Percentiles rank a stretch among this genome's conserved stretches.
These are phyloP conservation scores for Hesperia comma DNA, from an alignment of 2,888 invertebrate species.

Conservation along the genomic window DNA sequence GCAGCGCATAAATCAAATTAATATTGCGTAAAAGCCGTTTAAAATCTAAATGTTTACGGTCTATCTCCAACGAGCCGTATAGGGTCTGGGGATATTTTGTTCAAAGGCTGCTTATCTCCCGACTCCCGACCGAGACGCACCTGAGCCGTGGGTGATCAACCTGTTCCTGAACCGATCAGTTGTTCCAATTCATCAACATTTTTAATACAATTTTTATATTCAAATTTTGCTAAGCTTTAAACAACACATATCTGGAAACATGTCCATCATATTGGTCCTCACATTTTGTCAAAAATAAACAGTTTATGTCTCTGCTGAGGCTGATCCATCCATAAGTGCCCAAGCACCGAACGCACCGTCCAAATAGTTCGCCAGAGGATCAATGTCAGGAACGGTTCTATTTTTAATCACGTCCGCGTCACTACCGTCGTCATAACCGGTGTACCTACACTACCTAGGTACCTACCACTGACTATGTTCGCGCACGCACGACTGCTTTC, in stretches of 20 bases:
- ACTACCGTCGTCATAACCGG: constrained; percentile 34
- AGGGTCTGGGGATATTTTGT: too few species aligned
- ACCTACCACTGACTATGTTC: constrained; percentile 9
- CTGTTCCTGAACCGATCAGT: too few species aligned
- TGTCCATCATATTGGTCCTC: too few species aligned
- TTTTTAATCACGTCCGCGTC: constrained; percentile 39
- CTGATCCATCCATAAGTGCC: constrained; percentile 32
- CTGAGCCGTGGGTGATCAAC: too few species aligned
- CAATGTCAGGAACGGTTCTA: constrained; percentile 42
- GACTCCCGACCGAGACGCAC: too few species aligned
- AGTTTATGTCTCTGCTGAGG: constrained; percentile 20
- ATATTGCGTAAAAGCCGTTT: constrained; percentile 12
- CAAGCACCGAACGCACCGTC: constrained; percentile 25
- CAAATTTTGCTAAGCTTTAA: too few species aligned
- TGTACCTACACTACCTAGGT: neutral
- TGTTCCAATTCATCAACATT: too few species aligned
- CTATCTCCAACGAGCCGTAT: constrained; percentile 5
- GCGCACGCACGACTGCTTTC: constrained; percentile 14
- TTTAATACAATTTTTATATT: too few species aligned
- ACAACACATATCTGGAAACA: too few species aligned
- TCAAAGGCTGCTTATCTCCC: too few species aligned
- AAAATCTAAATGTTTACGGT: neutral
- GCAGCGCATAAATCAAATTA: constrained; percentile 17
- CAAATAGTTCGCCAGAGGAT: constrained; percentile 18
- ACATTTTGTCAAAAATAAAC: neutral